Conservation (phyloP, 1,140 invertebrate genomes). For the Temnothorax curvispinosus region DNA sequence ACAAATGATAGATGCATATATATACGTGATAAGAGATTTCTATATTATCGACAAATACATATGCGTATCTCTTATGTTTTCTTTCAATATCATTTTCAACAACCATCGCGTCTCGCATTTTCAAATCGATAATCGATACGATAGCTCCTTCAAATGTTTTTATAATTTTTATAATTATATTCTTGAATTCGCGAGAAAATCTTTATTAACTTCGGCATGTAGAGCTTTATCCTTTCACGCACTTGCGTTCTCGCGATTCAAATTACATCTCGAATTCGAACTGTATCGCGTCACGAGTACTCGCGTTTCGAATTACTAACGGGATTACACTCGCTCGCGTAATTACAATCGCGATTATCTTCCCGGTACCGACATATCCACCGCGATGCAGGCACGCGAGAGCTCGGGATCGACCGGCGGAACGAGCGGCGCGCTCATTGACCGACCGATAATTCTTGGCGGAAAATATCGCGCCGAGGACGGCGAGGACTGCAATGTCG, state of each 20-base stretch:
- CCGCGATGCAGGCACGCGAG: not conserved
- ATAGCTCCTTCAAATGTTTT: not conserved
- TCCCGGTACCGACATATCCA: not conserved
- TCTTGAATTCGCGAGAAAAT: too few relatives aligned
- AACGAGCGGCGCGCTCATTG: not conserved
- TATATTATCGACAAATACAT: slow-evolving; percentile 30
- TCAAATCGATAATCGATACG: not conserved
- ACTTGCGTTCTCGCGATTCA: too few relatives aligned
- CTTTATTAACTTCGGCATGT: too few relatives aligned
- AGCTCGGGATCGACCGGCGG: not conserved
- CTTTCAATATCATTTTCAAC: not conserved
- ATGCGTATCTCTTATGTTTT: not conserved
- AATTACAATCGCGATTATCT: too few relatives aligned
- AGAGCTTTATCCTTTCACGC: too few relatives aligned
- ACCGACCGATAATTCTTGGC: slow-evolving; percentile 25
- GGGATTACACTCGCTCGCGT: too few relatives aligned
- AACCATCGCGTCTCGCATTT: not conserved
- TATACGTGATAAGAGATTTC: not conserved
- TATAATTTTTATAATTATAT: too few relatives aligned
- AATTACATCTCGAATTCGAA: too few relatives aligned
- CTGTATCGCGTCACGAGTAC: too few relatives aligned
- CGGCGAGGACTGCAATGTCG: too few relatives aligned
- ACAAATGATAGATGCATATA: too few relatives aligned
- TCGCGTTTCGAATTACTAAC: too few relatives aligned
- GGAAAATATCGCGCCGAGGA: not conserved